These are phyloP conservation scores for Nymphalis io DNA, from an alignment of 1,140 invertebrate genomes.

Conservation along the genomic window DNA sequence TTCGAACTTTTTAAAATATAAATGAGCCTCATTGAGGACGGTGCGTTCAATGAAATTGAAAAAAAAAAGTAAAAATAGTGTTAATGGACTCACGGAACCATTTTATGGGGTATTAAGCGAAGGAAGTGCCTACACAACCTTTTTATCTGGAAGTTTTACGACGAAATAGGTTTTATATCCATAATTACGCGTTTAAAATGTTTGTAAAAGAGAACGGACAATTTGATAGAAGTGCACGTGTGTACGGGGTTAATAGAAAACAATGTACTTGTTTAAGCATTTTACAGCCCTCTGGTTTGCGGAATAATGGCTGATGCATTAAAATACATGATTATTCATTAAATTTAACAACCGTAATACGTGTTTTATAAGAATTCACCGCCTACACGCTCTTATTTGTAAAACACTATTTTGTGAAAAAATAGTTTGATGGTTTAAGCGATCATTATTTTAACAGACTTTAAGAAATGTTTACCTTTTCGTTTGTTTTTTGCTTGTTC, in stretches of 20 bases:
- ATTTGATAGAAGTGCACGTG: slow-evolving; percentile 44
- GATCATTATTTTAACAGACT: slow-evolving; percentile 4
- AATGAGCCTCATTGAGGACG: slow-evolving; percentile 57
- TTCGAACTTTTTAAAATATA: slow-evolving; percentile 53
- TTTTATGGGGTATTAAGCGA: slow-evolving; percentile 51
- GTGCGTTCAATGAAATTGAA: slow-evolving; percentile 52
- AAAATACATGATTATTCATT: slow-evolving; percentile 18
- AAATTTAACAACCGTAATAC: slow-evolving; percentile 20
- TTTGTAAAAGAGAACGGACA: slow-evolving; percentile 47
- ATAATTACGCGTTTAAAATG: slow-evolving; percentile 53
- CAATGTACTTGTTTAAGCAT: slow-evolving; percentile 25
- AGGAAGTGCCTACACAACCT: slow-evolving; percentile 55
- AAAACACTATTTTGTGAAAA: slow-evolving; percentile 8
- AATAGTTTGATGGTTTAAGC: neutral
- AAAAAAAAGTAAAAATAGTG: slow-evolving; percentile 55
- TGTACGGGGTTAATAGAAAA: slow-evolving; percentile 13
- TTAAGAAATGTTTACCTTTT: neutral
- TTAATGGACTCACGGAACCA: slow-evolving; percentile 49
- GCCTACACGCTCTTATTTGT: slow-evolving; percentile 8
- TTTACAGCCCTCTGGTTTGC: slow-evolving; percentile 21
- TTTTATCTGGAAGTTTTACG: slow-evolving; percentile 56
- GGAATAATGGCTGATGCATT: slow-evolving; percentile 16
- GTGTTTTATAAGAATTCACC: slow-evolving; percentile 16
- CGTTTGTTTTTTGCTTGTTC: neutral
- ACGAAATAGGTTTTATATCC: slow-evolving; percentile 56